Percentiles rank a stretch among this genome's conserved stretches.
phyloP scores from a whole-genome alignment of 2,113 vertebrate genomes.

The Dipodomys ordii region DNA sequence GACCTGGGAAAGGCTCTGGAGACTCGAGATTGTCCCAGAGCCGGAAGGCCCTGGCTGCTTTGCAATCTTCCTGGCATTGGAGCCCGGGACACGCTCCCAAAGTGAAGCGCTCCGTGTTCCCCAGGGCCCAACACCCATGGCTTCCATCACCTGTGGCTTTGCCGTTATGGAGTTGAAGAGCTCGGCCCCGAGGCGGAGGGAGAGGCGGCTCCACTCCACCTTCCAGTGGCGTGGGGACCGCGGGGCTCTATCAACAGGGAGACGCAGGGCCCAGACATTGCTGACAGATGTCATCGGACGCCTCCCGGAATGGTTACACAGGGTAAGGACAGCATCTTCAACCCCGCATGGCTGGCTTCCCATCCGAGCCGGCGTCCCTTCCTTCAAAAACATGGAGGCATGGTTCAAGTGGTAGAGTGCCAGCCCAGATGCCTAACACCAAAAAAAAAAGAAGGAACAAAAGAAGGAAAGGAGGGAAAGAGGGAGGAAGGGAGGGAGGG shows the following conservation, averaged over 20 bases:
- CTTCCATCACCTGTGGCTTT: background rate
- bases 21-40: background rate
- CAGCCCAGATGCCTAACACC: too few species aligned
- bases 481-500: too few species aligned
- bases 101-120: background rate
- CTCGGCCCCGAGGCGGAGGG: rapidly evolving
- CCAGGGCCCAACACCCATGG: rapidly evolving
- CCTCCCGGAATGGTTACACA: too few species aligned
- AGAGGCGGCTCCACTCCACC: background rate
- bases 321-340: too few species aligned
- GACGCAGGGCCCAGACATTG: too few species aligned
- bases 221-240: background rate
- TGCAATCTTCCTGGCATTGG: background rate
- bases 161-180: background rate
- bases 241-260: background rate
- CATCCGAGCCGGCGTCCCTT: background rate
- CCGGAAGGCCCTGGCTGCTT: background rate
- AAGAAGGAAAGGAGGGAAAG: too few species aligned
- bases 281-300: background rate
- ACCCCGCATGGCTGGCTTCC: background rate
- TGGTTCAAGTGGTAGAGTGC: too few species aligned
- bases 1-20: too few species aligned
- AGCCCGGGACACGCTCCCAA: background rate
- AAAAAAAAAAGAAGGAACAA: too few species aligned
- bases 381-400: too few species aligned